Evolutionary conservation across 2,797 vertebrate species (phyloP), one percentile per base, ranked within the genome.

Genomic region (Malurus leucopterus): DNA sequence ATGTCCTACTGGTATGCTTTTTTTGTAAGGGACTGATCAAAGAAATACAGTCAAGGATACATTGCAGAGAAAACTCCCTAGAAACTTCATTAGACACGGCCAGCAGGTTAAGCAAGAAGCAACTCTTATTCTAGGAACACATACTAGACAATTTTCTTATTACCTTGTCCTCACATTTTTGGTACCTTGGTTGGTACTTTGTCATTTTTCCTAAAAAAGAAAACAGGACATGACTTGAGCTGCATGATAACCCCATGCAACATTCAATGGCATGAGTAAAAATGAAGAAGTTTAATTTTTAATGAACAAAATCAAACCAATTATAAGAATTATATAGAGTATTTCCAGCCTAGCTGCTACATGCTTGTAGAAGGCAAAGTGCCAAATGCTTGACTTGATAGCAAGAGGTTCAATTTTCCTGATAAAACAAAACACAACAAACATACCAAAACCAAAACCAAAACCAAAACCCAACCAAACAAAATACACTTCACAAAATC

Each of bases 11-110:
- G 36, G 24, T 36, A 51, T 16, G 41, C 8, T 74, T 15, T 36
- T 68, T 64, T 58, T 70, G 15, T 55, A 88, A 90, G 11, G 55
- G 50, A 57, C 36, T 74, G 88, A 36, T 92, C 29, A 90, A 80
- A 84, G 72, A 86, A 90, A 93, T 59, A 84, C 7, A 23, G 86
- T 58, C 72, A 89, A 85, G 15, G 49, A 80, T 49, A 88, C 81
- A 64, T 54, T 67, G 44, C 32, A 67, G 32, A 36, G 64, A 49
- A 19, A 94, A 4, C 10, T 85, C 58, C 47, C 29, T 67, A 61
- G 74, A 86, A 71, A 88, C 30, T 41, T 95, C 22, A 43, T 92
- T 94, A 70, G 81, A 71, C 17, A 49, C 3, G 5, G 24, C 13
- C 32, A 89, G 21, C 19, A 81, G 12, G 9, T 43, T 63, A 75